Evolutionary conservation across 2,113 vertebrate species (phyloP).

Genomic region (Seriola aureovittata): DNA sequence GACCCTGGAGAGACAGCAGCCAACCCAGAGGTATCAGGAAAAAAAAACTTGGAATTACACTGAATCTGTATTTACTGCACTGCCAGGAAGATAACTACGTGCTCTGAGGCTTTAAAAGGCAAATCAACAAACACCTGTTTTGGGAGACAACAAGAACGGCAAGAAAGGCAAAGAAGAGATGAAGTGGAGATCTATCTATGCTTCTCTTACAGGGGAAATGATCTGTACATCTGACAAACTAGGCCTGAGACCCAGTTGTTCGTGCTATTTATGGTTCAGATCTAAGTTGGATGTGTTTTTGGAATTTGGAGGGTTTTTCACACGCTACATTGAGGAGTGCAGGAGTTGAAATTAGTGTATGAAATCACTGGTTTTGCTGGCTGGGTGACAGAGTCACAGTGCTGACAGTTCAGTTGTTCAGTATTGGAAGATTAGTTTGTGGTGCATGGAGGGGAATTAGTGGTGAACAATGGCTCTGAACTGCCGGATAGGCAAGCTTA

Average conservation of each 20-base stretch:
- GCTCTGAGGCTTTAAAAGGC: slow-evolving; percentile 3
- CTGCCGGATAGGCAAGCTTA: slow-evolving; percentile 71
- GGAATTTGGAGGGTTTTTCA: background rate
- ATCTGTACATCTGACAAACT: slow-evolving; percentile 7
- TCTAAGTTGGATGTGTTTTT: background rate
- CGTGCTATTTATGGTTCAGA: background rate
- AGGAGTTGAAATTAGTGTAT: background rate
- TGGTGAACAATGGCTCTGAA: slow-evolving; percentile 70
- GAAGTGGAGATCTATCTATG: background rate
- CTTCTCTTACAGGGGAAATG: background rate
- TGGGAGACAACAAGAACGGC: background rate
- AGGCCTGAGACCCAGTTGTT: background rate
- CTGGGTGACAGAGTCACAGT: slow-evolving; percentile 58
- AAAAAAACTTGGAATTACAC: slow-evolving; percentile 16
- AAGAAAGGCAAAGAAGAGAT: background rate
- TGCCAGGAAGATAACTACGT: background rate
- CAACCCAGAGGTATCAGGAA: slow-evolving; percentile 67
- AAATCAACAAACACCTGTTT: slow-evolving; percentile 3
- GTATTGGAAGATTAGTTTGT: slow-evolving; percentile 59
- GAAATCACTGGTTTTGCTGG: slow-evolving; percentile 40
- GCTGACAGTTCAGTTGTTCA: slow-evolving; percentile 76
- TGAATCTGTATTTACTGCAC: slow-evolving; percentile 10
- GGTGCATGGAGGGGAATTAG: slow-evolving; percentile 67
- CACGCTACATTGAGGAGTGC: background rate
- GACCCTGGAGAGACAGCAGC: slow-evolving; percentile 61